Evolutionary conservation across 1,140 invertebrate species (phyloP), one percentile per base, ranked within the genome.

Genomic region (Macrobrachium rosenbergii): DNA sequence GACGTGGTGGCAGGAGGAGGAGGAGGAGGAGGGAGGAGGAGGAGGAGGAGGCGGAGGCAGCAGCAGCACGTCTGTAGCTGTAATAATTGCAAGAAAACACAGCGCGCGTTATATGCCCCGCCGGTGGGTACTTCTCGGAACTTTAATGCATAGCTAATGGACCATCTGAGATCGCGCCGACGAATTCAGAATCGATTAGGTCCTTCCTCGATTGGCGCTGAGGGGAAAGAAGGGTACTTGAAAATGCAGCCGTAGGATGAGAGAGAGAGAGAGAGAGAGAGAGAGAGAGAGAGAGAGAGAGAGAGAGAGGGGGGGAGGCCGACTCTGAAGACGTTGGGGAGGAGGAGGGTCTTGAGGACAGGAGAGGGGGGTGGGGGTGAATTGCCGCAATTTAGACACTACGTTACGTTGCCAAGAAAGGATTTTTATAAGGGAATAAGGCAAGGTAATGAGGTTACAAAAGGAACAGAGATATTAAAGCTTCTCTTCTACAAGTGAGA

Each of bases 81-180:
- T 23, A 21, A 69, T 72, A 37, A 72, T 72, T 23, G 67, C 16
- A 72, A 37, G 67, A 72, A 72, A n/a, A 28, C 67, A 7, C 17
- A n/a, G 67, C 21, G 12, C 6, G 67, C 21, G 67, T 72, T n/a
- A 72, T n/a, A 72, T 72, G 67, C 67, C 67, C 21, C 67, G 21
- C 67, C 67, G 37, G 67, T 28, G 67, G 23, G 67, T n/a, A 37
- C 67, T 72, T n/a, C 21, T 23, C 12, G 37, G 67, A 72, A 72
- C 67, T 72, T 72, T 72, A 72, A 72, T 72, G 67, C 67, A 72
- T 72, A 72, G 67, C n/a, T 72, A 72, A 72, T 72, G 67, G 67
- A 72, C 21, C 21, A 72, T 14, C 67, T 37, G 21, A 72, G 67
- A 72, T 72, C 67, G 37, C 67, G 12, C 5, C 21, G n/a, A 72